Percentiles rank a stretch among this genome's conserved stretches.
Conservation (phyloP, 2,888 invertebrate species). For the Drosophila subsilvestris region DNA sequence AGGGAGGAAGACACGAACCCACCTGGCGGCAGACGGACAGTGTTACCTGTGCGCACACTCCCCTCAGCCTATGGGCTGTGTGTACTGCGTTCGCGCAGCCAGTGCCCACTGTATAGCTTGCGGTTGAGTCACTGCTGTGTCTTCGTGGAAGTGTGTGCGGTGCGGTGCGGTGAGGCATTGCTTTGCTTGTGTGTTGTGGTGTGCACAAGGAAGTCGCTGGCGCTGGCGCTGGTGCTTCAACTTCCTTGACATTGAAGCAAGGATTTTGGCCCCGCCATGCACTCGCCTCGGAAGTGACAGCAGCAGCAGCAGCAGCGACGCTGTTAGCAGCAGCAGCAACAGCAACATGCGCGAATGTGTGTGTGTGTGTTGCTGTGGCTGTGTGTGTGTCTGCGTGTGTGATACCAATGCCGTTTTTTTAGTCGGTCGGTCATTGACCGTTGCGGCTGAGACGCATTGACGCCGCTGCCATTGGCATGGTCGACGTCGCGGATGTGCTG, state of each 20-base stretch:
- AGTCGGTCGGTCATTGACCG: slow-evolving; percentile 83
- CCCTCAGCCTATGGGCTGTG: neutral
- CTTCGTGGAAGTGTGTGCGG: neutral
- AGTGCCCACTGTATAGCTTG: neutral
- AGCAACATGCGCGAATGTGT: slow-evolving; percentile 11
- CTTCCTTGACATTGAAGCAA: slow-evolving; percentile 77
- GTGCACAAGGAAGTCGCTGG: slow-evolving; percentile 67
- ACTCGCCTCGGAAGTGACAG: slow-evolving; percentile 63
- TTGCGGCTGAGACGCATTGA: slow-evolving; percentile 78
- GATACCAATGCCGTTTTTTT: slow-evolving; percentile 64
- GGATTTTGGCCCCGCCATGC: slow-evolving; percentile 65
- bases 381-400: slow-evolving; percentile 27
- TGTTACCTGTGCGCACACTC: neutral
- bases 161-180: neutral
- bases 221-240: slow-evolving; percentile 49
- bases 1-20: neutral
- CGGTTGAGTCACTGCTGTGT: neutral
- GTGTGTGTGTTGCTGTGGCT: slow-evolving; percentile 1
- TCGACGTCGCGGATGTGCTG: slow-evolving; percentile 46
- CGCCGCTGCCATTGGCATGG: slow-evolving; percentile 74
- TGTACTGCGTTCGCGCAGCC: neutral
- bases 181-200: slow-evolving; percentile 6
- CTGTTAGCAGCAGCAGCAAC: slow-evolving; percentile 8
- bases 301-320: slow-evolving; percentile 34
- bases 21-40: neutral